phyloP scores from a whole-genome alignment of 2,888 invertebrate genomes.

The Heterodera filipjevi region DNA sequence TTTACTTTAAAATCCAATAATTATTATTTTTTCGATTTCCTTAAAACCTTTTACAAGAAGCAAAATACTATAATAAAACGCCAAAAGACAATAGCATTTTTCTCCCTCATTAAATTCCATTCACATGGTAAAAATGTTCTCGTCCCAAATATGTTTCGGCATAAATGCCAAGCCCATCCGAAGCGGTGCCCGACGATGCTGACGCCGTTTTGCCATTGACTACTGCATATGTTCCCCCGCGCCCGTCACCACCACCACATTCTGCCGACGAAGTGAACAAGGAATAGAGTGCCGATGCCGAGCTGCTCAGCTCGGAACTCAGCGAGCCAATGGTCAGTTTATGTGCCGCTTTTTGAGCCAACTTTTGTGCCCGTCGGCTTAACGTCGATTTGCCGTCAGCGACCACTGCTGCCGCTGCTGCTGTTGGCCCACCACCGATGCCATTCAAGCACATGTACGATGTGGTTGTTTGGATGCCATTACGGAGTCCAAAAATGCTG shows the following conservation, averaged over 20 bases:
- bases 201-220: neutral
- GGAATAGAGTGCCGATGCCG: slow-evolving; percentile 47
- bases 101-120: neutral
- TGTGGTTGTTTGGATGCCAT: neutral
- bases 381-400: slow-evolving; percentile 31
- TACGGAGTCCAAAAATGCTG: neutral
- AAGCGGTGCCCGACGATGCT: neutral
- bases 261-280: slow-evolving; percentile 35
- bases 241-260: neutral
- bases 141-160: neutral
- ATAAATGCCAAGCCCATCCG: neutral
- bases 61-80: too few relatives aligned
- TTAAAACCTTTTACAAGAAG: too few relatives aligned
- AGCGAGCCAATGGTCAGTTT: slow-evolving; percentile 34
- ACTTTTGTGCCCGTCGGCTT: slow-evolving; percentile 30
- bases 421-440: neutral
- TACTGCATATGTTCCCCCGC: neutral
- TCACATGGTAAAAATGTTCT: neutral
- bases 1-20: too few relatives aligned
- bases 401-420: neutral
- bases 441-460: slow-evolving; percentile 1
- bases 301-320: slow-evolving; percentile 42
- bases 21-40: too few relatives aligned
- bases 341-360: slow-evolving; percentile 35
- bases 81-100: too few relatives aligned